Conservation (phyloP, 2,888 invertebrate genomes). For the Megaustenia siamemsis region DNA sequence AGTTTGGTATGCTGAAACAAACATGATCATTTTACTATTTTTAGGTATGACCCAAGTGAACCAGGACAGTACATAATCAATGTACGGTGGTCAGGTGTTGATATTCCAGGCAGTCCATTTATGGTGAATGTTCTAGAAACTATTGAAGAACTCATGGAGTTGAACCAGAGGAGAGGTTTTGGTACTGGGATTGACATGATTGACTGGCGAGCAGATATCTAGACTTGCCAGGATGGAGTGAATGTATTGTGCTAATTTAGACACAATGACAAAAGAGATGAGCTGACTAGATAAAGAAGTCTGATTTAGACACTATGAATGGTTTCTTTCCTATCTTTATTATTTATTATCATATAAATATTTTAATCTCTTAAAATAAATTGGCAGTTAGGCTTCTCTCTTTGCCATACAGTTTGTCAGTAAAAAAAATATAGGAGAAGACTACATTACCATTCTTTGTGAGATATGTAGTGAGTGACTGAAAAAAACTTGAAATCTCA, state of each 20-base stretch:
- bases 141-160: constrained; percentile 88
- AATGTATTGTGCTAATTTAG: not conserved
- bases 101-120: constrained; percentile 98
- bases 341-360: too few species aligned
- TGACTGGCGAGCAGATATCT: constrained; percentile 62
- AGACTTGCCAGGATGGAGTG: not conserved
- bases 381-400: too few species aligned
- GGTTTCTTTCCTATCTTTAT: too few species aligned
- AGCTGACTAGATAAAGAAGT: too few species aligned
- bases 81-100: constrained; percentile 98
- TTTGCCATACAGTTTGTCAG: too few species aligned
- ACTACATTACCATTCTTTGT: too few species aligned
- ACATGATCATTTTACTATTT: not conserved
- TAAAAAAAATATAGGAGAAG: too few species aligned
- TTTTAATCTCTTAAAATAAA: too few species aligned
- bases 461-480: too few species aligned
- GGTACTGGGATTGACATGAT: constrained; percentile 55
- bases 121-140: constrained; percentile 99
- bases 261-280: too few species aligned
- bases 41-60: constrained; percentile 94
- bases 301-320: too few species aligned
- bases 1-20: not conserved
- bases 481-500: too few species aligned
- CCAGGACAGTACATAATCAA: constrained; percentile 98
- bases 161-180: constrained; percentile 57